Conservation (phyloP, 2,888 invertebrate genomes). For the Graphium colonna region DNA sequence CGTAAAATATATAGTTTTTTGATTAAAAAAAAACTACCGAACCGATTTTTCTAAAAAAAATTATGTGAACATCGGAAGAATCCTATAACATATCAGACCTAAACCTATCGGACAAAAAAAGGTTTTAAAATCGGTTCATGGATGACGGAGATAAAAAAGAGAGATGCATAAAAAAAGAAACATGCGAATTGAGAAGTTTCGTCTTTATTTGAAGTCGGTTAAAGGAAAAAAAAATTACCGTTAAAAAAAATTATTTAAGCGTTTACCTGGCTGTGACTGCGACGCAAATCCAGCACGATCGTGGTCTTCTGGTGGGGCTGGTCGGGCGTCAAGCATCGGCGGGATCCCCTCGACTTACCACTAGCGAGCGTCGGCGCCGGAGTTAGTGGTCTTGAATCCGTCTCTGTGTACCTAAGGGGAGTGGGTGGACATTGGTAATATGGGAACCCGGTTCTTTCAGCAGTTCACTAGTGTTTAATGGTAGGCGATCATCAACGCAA, state of each 20-base stretch:
- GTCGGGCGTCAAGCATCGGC: slow-evolving; percentile 87
- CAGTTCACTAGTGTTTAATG: too few relatives aligned
- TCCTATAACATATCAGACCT: too few relatives aligned
- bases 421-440: background rate
- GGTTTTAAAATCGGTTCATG: too few relatives aligned
- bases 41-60: too few relatives aligned
- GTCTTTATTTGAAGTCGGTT: background rate
- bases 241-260: background rate
- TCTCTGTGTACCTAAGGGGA: slow-evolving; percentile 85
- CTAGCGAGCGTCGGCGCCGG: slow-evolving; percentile 89
- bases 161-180: background rate
- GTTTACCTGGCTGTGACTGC: slow-evolving; percentile 83
- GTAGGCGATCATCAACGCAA: too few relatives aligned
- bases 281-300: slow-evolving; percentile 85
- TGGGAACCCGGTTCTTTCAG: background rate
- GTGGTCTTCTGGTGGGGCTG: slow-evolving; percentile 82
- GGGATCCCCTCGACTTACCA: slow-evolving; percentile 84
- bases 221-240: background rate
- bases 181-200: background rate
- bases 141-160: background rate
- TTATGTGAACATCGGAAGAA: too few relatives aligned
- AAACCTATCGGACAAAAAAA: too few relatives aligned
- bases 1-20: too few relatives aligned
- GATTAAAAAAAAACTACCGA: too few relatives aligned
- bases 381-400: slow-evolving; percentile 90